These are phyloP conservation scores for Artibeus lituratus DNA, from an alignment of 2,797 vertebrate species.

Conservation along the genomic window DNA sequence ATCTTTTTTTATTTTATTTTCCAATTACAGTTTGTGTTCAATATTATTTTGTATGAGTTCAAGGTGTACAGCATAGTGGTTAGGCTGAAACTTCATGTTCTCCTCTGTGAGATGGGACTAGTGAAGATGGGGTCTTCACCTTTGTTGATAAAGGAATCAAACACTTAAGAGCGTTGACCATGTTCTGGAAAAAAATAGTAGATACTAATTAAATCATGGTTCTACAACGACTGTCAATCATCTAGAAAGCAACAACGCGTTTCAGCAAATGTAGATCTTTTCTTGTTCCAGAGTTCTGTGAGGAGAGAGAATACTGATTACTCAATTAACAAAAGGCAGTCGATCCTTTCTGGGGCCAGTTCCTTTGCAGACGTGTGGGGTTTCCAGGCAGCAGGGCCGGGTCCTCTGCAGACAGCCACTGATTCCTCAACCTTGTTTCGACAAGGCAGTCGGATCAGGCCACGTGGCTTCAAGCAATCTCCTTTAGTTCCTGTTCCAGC, in stretches of 20 bases:
- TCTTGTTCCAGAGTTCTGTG: neutral
- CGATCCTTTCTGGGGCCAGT: neutral
- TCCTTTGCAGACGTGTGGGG: neutral
- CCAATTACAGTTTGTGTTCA: neutral
- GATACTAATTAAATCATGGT: neutral
- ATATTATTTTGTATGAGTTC: neutral
- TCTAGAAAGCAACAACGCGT: neutral
- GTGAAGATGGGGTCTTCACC: neutral
- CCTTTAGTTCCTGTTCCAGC: neutral
- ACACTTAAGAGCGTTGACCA: neutral
- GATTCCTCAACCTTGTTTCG: neutral
- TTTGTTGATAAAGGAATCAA: neutral
- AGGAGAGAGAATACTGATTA: neutral
- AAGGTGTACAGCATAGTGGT: neutral
- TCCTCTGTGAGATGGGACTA: neutral
- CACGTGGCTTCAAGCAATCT: neutral
- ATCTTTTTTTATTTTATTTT: no score
- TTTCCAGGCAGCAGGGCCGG: neutral
- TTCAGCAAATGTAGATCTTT: neutral
- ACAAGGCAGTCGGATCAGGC: constrained; percentile 31
- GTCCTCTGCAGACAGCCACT: neutral
- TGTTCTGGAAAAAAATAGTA: neutral
- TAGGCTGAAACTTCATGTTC: neutral
- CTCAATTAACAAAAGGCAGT: neutral
- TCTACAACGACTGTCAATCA: neutral